Evolutionary conservation across 2,888 invertebrate species (phyloP).

Genomic region (Carabus problematicus): DNA sequence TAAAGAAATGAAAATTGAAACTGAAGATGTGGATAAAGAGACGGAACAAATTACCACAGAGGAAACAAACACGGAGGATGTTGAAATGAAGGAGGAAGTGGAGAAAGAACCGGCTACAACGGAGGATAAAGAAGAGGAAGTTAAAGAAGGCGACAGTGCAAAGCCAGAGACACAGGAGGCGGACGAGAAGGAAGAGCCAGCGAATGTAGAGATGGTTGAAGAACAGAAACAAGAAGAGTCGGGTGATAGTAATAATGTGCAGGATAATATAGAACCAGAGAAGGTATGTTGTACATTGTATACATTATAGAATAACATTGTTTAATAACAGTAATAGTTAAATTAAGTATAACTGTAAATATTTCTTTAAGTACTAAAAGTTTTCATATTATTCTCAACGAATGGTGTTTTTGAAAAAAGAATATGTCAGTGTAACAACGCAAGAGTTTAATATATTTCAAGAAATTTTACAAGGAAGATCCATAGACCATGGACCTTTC

Average conservation of each 20-base stretch:
- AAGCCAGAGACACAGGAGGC: slow-evolving; percentile 52
- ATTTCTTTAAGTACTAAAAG: background rate
- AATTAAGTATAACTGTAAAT: background rate
- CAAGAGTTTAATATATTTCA: no score
- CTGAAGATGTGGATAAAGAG: slow-evolving; percentile 43
- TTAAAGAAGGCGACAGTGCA: slow-evolving; percentile 47
- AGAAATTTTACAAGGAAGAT: no score
- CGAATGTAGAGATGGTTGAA: slow-evolving; percentile 43
- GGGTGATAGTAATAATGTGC: slow-evolving; percentile 56
- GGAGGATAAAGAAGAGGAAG: slow-evolving; percentile 37
- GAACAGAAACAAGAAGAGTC: slow-evolving; percentile 29
- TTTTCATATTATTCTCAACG: background rate
- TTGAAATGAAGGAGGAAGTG: slow-evolving; percentile 13
- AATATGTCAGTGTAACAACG: no score
- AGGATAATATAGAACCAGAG: slow-evolving; percentile 55
- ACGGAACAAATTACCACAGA: slow-evolving; percentile 42
- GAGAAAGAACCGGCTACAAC: slow-evolving; percentile 36
- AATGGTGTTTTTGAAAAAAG: no score
- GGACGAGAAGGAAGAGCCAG: slow-evolving; percentile 40
- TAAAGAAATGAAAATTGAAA: slow-evolving; percentile 14
- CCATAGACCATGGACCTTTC: no score
- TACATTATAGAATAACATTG: background rate
- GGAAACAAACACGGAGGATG: slow-evolving; percentile 15
- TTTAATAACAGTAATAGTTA: background rate
- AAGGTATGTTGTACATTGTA: slow-evolving; percentile 52